A percentile compares a stretch with the other conserved stretches of the same genome.
These are phyloP conservation scores for Gasterosteus aculeatus DNA, from an alignment of 2,113 vertebrate genomes.

Conservation along the genomic window DNA sequence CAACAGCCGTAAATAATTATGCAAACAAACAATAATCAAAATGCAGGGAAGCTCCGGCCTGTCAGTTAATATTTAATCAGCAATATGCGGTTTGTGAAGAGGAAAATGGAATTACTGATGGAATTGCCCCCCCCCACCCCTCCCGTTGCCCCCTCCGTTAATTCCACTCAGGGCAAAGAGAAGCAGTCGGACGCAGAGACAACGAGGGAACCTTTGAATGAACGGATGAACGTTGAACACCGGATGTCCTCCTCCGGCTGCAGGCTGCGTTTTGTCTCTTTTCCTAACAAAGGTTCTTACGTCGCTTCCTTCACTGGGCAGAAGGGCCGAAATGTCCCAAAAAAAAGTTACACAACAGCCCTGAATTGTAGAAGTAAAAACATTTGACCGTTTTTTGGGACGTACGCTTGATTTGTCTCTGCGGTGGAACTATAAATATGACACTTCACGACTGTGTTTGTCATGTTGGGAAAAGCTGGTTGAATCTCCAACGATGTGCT, in stretches of 20 bases:
- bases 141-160: conserved; percentile 7
- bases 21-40: conserved; percentile 57
- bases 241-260: conserved; percentile 17
- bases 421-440: too few species aligned
- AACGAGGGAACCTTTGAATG: conserved; percentile 54
- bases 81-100: conserved; percentile 60
- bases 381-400: too few species aligned
- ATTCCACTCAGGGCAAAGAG: conserved; percentile 56
- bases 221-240: conserved; percentile 33
- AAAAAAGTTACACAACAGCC: too few species aligned
- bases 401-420: neutral
- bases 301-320: neutral
- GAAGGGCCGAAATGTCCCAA: too few species aligned
- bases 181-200: conserved; percentile 22
- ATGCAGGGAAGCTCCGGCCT: conserved; percentile 56
- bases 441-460: too few species aligned
- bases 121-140: conserved; percentile 41
- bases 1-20: conserved; percentile 51
- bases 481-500: neutral
- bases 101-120: conserved; percentile 75
- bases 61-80: conserved; percentile 78
- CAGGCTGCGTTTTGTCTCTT: conserved; percentile 2
- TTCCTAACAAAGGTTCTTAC: neutral
- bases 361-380: too few species aligned
- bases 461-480: neutral